Evolutionary conservation across 92 coral and sea anemone genomes (phyloP), one percentile per base, ranked within the genome.

Genomic region (Palythoa grandiflora): DNA sequence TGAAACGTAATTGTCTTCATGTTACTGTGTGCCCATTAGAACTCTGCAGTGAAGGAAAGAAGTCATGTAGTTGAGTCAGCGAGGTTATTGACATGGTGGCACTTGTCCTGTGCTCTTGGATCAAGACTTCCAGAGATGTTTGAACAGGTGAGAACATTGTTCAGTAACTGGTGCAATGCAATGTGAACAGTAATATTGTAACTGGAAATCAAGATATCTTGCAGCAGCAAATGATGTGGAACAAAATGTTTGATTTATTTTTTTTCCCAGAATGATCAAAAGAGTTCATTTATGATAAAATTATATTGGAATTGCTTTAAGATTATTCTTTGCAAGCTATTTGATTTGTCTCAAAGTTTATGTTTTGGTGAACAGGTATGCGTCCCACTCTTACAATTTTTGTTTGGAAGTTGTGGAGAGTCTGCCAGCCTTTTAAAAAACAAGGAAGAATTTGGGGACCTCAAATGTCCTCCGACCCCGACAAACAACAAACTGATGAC

Each of bases 21-120:
- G 37, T 19, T 63, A 19, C 21, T 73, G 15, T 73, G 6, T 44
- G 5, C 38, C n/a, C 40, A 55, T 61, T 17, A 93, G 97, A 95
- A 97, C 92, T 80, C 88, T 28, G 94, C 97, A 19, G 98, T 91
- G 1, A 95, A 91, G 77, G 95, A 93, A 59, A 91, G 94, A 16
- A 93, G 84, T 84, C 91, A 95, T 75, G 89, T 88, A 59, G 96
- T 97, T 47, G 99, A 97, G 87, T 87, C 93, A 13, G 98, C 93
- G 39, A 92, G 98, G 65, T 90, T 97, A 6, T 77, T 91, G 38
- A 90, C 98, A 19, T 97, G 99, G 99, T 97, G 99, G 99, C 99
- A 97, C 60, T 92, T 94, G 87, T 93, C 92, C 5, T 95, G 98
- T 80, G 65, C 89, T 48, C 88, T 95, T 60, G 96, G 95, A 9